Percentiles rank a stretch among this genome's conserved stretches.
phyloP scores from a whole-genome alignment of 2,113 vertebrate genomes.

The Leptocoma aspasia region DNA sequence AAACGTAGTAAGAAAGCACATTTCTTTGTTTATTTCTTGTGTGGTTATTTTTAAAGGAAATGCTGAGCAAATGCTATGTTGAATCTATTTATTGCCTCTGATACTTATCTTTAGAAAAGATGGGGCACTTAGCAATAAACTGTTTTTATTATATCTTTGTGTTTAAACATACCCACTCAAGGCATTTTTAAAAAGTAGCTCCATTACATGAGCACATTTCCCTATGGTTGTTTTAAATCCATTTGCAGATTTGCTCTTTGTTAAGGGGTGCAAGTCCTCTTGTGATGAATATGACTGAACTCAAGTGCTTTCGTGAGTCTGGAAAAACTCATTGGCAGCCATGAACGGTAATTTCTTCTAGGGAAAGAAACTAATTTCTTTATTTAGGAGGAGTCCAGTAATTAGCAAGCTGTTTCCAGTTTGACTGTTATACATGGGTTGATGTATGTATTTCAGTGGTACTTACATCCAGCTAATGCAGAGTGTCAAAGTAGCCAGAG shows the following conservation, averaged over 20 bases:
- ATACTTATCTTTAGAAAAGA: conserved; percentile 31
- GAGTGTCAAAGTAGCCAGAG: not conserved
- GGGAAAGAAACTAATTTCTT: not conserved
- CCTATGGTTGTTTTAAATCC: conserved; percentile 28
- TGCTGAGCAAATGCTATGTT: not conserved
- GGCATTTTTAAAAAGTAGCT: conserved; percentile 15
- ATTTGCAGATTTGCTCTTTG: conserved; percentile 50
- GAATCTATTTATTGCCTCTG: not conserved
- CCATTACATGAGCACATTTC: conserved; percentile 16
- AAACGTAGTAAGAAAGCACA: not conserved
- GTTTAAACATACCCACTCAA: conserved; percentile 31
- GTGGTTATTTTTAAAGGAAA: conserved; percentile 53
- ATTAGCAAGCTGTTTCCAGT: not conserved
- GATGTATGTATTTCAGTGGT: not conserved
- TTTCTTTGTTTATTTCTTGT: conserved; percentile 28
- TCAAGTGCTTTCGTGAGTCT: conserved; percentile 43
- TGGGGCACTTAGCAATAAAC: not conserved
- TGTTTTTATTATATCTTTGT: conserved; percentile 1
- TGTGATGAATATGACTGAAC: conserved; percentile 38
- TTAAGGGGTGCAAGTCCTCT: conserved; percentile 34
- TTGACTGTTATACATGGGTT: not conserved
- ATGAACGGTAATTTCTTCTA: not conserved
- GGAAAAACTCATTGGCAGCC: conserved; percentile 12
- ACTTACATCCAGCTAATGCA: not conserved
- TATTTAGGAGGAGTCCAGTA: not conserved